Evolutionary conservation across 2,113 vertebrate genomes (phyloP).

Genomic region (Pimephales promelas): DNA sequence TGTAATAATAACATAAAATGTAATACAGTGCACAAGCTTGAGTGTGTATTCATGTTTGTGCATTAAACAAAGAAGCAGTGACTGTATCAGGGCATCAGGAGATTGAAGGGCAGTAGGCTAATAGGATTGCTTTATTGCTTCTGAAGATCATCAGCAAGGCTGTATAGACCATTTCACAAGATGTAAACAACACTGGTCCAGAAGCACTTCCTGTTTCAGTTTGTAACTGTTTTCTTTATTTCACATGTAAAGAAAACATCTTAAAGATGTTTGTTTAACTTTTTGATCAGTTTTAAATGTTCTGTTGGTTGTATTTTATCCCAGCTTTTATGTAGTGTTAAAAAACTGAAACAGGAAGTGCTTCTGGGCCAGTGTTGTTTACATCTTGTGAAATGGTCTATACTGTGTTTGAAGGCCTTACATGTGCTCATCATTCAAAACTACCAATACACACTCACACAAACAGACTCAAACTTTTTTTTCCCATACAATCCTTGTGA

Average conservation of each 20-base stretch:
- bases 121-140: slow-evolving; percentile 25
- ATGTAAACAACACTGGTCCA: too few relatives aligned
- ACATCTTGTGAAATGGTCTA: too few relatives aligned
- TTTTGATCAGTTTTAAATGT: too few relatives aligned
- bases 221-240: too few relatives aligned
- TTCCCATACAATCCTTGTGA: not conserved
- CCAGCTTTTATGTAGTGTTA: too few relatives aligned
- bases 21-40: not conserved
- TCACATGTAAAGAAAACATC: too few relatives aligned
- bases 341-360: too few relatives aligned
- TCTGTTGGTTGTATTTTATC: too few relatives aligned
- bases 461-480: not conserved
- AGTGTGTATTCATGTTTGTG: not conserved
- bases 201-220: too few relatives aligned
- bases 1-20: not conserved
- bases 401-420: not conserved
- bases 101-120: slow-evolving; percentile 23
- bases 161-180: too few relatives aligned
- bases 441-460: not conserved
- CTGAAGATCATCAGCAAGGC: not conserved
- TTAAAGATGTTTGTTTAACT: too few relatives aligned
- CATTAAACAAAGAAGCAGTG: not conserved
- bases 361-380: too few relatives aligned
- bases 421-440: not conserved
- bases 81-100: not conserved